These are phyloP conservation scores for Syrphus vitripennis DNA, from an alignment of 2,888 invertebrate species.

Conservation along the genomic window DNA sequence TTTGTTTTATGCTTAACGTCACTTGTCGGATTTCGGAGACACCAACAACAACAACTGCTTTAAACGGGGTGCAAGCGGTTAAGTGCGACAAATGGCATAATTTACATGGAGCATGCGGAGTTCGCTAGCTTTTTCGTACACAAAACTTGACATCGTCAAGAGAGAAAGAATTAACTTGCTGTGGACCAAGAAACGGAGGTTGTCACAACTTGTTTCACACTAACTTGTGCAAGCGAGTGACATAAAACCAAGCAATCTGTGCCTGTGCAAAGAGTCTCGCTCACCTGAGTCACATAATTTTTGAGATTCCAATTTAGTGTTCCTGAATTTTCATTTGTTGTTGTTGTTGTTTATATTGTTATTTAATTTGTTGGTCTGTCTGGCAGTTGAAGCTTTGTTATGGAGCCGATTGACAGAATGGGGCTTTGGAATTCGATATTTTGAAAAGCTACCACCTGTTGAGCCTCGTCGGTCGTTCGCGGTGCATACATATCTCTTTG, in stretches of 20 bases:
- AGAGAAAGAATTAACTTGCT: slow-evolving; percentile 45
- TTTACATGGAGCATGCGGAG: slow-evolving; percentile 29
- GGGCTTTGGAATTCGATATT: slow-evolving; percentile 64
- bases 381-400: slow-evolving; percentile 53
- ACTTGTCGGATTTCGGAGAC: slow-evolving; percentile 12
- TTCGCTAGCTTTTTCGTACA: slow-evolving; percentile 37
- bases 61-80: not conserved
- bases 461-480: not conserved
- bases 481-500: slow-evolving; percentile 29
- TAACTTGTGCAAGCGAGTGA: slow-evolving; percentile 41
- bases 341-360: not conserved
- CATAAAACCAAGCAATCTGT: slow-evolving; percentile 30
- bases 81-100: slow-evolving; percentile 50
- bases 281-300: slow-evolving; percentile 33
- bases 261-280: slow-evolving; percentile 27
- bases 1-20: slow-evolving; percentile 47
- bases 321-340: not conserved
- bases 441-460: slow-evolving; percentile 61
- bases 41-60: not conserved
- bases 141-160: slow-evolving; percentile 34
- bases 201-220: slow-evolving; percentile 67
- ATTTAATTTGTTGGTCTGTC: slow-evolving; percentile 40
- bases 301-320: slow-evolving; percentile 8
- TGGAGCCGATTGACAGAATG: slow-evolving; percentile 63
- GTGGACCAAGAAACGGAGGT: slow-evolving; percentile 25